Base-by-base conservation (phyloP, 2,113 vertebrate species). In the Taurulus bubalis region DNA sequence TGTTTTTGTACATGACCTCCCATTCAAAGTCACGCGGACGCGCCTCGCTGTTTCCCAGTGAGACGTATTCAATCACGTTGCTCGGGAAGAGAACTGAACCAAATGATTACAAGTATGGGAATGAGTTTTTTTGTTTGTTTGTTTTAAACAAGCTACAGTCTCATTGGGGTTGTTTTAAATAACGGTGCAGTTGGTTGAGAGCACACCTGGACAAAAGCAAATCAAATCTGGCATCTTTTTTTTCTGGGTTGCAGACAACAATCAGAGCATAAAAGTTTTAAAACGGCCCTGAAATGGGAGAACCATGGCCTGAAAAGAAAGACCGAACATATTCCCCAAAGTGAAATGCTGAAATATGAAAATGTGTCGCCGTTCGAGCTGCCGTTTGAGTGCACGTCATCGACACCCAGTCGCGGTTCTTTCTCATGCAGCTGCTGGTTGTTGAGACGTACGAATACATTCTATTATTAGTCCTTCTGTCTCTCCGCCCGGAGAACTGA, bases 341-440 rank as follows among this genome's bases (percentile, higher is more conserved):
- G 58, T 60, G 11, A 60, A 64, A 72, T n/a, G 65, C 38, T 55
- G 24, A 14, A 51, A 28, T 30, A n/a, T 36, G 38, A 69, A 76
- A 69, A 53, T 8, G 53, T 42, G 77, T 72, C 47, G 15, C 14
- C 7, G 38, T 71, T 75, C 22, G 28, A 26, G 77, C 69, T 38
- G 15, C 14, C 7, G 38, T 71, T 75, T 26, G 28, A 26, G 63
- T 63, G 42, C 3, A 11, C 38, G 71, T 71, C 16, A 20, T 45
- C 28, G n/a, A 20, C 49, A 51, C 69, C 53, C 64, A 3, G 71
- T 58, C 28, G 4, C 42, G 53, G 47, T 34, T 79, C 60, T 42
- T 72, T 34, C 63, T 75, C 56, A 62, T 75, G 80, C 82, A 80
- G 63, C 62, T 87, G 89, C 85, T 85, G 89, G 90, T 89, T 71